Percentiles rank a stretch among this genome's conserved stretches.
Evolutionary conservation across 2,797 vertebrate species (phyloP).

Genomic region (Glyptemys insculpta): DNA sequence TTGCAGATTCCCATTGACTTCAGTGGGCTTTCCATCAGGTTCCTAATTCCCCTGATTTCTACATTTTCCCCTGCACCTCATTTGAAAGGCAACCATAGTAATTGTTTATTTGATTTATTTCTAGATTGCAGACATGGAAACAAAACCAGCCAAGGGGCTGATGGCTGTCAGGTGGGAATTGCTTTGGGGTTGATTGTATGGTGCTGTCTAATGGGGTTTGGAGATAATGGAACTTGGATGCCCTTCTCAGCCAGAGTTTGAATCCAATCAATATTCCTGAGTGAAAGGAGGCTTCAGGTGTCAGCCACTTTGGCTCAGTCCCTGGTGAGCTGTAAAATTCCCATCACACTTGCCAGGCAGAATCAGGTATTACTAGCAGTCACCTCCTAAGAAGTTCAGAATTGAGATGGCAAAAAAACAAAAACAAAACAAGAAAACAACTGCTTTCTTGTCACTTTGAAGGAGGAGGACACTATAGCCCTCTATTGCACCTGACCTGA

Average conservation of each 20-base stretch:
- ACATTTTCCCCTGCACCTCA: not conserved
- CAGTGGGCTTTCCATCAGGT: not conserved
- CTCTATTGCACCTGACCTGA: not conserved
- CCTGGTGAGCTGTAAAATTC: not conserved
- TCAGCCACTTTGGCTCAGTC: slow-evolving; percentile 19
- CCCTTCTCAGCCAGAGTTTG: not conserved
- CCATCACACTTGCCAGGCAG: not conserved
- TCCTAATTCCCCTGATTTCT: not conserved
- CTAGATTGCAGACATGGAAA: slow-evolving; percentile 78
- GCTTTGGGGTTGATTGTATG: not conserved
- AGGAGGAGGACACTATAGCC: not conserved
- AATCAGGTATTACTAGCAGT: not conserved
- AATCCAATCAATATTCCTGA: not conserved
- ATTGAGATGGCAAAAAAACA: not conserved
- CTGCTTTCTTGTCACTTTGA: not conserved
- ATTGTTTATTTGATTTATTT: slow-evolving; percentile 23
- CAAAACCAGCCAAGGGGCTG: slow-evolving; percentile 78
- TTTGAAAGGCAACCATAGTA: slow-evolving; percentile 35
- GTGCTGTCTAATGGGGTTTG: not conserved
- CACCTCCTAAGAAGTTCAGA: not conserved
- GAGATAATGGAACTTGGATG: slow-evolving; percentile 34
- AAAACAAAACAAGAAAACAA: not conserved
- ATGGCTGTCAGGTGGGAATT: slow-evolving; percentile 79
- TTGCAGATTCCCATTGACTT: not conserved
- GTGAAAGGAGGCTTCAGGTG: not conserved